phyloP scores from a whole-genome alignment of 2,797 vertebrate genomes.

The Euphonia xanthogaster region DNA sequence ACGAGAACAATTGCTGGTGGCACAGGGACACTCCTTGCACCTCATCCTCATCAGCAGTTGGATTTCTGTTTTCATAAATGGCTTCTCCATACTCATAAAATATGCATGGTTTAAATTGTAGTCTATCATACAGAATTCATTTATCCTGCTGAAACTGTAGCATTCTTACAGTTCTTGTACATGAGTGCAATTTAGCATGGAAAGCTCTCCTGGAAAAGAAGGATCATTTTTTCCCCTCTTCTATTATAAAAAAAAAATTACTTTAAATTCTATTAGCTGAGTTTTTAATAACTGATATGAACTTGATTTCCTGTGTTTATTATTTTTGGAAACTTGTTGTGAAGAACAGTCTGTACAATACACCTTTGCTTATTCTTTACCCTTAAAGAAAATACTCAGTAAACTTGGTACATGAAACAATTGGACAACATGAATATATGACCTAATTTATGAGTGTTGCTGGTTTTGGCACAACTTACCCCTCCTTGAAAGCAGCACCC shows the following conservation, averaged over 20 bases:
- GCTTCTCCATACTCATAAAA: not conserved
- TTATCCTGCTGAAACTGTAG: not conserved
- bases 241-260: not conserved
- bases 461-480: not conserved
- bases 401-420: not conserved
- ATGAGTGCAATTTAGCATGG: not conserved
- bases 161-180: not conserved
- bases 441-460: not conserved
- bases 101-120: not conserved
- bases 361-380: not conserved
- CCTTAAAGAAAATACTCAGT: not conserved
- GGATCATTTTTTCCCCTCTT: not conserved
- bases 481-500: not conserved
- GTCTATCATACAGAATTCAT: not conserved
- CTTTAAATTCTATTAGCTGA: not conserved
- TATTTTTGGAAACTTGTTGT: not conserved
- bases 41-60: not conserved
- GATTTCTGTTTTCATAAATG: not conserved
- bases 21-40: not conserved
- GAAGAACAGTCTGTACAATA: not conserved
- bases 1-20: not conserved
- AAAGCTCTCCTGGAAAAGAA: not conserved
- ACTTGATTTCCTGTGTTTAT: not conserved
- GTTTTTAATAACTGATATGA: not conserved
- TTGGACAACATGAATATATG: not conserved